Conservation (phyloP, 1,140 invertebrate species). For the Arion vulgaris region DNA sequence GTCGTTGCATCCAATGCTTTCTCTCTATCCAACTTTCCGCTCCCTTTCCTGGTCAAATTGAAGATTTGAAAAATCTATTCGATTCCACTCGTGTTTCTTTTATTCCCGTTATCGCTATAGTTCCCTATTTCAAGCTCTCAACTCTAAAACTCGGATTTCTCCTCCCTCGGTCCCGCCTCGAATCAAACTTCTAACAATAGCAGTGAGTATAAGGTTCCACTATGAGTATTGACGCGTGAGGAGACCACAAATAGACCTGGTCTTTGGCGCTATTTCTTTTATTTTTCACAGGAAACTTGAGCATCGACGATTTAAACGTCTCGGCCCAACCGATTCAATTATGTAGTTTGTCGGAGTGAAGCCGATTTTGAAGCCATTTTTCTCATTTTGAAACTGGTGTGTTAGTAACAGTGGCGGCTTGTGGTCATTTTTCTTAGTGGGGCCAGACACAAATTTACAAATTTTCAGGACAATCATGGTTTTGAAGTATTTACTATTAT, state of each 20-base stretch:
- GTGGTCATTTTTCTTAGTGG: too few species aligned
- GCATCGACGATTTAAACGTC: background rate
- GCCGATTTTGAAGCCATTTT: conserved; percentile 5
- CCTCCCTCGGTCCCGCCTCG: conserved; percentile 15
- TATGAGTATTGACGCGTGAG: conserved; percentile 11
- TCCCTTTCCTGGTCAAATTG: background rate
- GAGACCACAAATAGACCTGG: background rate
- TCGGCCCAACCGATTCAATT: conserved; percentile 25
- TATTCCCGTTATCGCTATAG: conserved; percentile 3
- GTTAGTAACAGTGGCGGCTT: too few species aligned
- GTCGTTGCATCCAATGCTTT: background rate
- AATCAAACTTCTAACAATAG: background rate
- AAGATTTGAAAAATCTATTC: conserved; percentile 16
- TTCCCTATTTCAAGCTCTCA: background rate
- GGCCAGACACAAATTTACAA: too few species aligned
- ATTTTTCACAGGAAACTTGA: background rate
- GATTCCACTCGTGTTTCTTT: conserved; percentile 22
- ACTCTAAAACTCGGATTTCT: too few species aligned
- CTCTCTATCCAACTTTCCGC: background rate
- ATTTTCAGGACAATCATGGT: too few species aligned
- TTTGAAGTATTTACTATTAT: too few species aligned
- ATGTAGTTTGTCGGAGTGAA: conserved; percentile 16
- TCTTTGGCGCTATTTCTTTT: conserved; percentile 7
- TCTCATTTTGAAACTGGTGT: background rate
- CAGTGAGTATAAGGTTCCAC: conserved; percentile 1